phyloP scores from a whole-genome alignment of 2,888 invertebrate species.

The Xanthia togata region DNA sequence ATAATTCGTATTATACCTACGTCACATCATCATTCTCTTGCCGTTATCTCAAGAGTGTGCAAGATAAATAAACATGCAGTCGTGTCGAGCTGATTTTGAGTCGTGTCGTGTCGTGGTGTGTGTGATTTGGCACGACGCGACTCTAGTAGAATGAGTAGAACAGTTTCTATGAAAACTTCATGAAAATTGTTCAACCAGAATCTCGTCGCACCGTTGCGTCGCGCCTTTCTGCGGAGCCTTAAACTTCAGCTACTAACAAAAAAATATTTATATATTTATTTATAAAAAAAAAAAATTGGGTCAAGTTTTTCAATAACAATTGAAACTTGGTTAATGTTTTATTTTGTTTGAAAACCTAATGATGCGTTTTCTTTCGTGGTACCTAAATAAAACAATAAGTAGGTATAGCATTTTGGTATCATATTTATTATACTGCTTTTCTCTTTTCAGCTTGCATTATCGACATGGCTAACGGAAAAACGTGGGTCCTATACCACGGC shows the following conservation, averaged over 20 bases:
- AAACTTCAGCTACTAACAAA: background rate
- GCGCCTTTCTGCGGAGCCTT: background rate
- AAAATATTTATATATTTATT: too few species aligned
- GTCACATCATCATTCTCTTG: too few species aligned
- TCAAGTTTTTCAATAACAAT: background rate
- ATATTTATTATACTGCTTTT: slow-evolving; percentile 17
- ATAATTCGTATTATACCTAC: too few species aligned
- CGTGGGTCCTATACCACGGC: slow-evolving; percentile 70
- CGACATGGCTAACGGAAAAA: slow-evolving; percentile 73
- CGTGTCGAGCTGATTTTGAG: too few species aligned
- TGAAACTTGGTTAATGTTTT: background rate
- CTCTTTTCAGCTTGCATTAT: slow-evolving; percentile 72
- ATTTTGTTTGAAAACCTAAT: background rate
- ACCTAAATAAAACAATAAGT: background rate
- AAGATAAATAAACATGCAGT: too few species aligned
- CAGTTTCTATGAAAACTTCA: too few species aligned
- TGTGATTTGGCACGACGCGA: too few species aligned
- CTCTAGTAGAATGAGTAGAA: too few species aligned
- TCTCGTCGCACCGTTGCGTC: background rate
- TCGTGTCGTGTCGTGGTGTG: too few species aligned
- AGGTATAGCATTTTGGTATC: background rate
- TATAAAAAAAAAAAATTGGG: background rate
- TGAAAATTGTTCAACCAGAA: too few species aligned
- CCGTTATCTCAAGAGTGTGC: too few species aligned
- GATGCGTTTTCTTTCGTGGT: background rate